Conservation (phyloP, 2,113 vertebrate genomes). For the Saccopteryx leptura region DNA sequence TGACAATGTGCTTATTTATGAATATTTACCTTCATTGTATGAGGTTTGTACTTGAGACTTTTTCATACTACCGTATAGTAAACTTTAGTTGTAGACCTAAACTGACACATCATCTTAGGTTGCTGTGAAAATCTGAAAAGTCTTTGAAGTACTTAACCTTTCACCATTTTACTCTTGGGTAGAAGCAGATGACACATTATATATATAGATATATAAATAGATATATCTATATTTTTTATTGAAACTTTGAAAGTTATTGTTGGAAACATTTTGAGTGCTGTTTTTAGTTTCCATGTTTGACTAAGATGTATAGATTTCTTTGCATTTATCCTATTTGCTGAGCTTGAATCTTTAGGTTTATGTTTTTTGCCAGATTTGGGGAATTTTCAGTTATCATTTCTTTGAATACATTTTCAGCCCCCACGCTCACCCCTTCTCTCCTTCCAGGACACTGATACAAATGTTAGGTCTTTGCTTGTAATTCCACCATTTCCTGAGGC, state of each 20-base stretch:
- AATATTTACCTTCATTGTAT: conserved; percentile 52
- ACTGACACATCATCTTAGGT: not conserved
- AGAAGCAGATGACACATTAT: not conserved
- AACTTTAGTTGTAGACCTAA: conserved; percentile 37
- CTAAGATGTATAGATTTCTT: conserved; percentile 21
- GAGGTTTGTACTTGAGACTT: conserved; percentile 23
- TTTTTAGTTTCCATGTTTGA: conserved; percentile 27
- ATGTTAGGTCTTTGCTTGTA: not conserved
- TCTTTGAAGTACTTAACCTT: not conserved
- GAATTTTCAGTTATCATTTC: conserved; percentile 27
- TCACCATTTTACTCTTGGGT: not conserved
- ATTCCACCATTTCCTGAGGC: not conserved
- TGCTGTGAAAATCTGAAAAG: conserved; percentile 44
- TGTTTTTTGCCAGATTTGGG: not conserved
- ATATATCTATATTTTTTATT: not conserved
- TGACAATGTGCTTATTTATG: conserved; percentile 55
- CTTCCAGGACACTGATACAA: not conserved
- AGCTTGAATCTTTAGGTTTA: not conserved
- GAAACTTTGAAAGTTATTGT: conserved; percentile 33
- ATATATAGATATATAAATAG: no score
- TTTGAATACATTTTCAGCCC: not conserved
- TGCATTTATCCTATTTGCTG: conserved; percentile 26
- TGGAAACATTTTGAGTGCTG: conserved; percentile 8
- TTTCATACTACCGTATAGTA: not conserved
- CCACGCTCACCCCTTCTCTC: not conserved